These are phyloP conservation scores for Diorhabda carinulata DNA, from an alignment of 1,140 invertebrate genomes.

Conservation along the genomic window DNA sequence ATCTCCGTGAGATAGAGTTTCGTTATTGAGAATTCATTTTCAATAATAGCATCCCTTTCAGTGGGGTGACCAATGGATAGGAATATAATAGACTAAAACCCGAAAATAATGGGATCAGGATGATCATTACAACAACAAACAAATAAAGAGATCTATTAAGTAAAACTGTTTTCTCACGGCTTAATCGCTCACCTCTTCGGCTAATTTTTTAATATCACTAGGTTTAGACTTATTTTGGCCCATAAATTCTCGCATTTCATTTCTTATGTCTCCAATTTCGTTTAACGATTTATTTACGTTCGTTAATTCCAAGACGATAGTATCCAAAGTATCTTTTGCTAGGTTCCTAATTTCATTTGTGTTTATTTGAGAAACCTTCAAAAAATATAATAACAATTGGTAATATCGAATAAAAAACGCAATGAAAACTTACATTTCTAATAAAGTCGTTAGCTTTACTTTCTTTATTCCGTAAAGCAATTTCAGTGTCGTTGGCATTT, in stretches of 20 bases:
- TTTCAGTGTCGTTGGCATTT: constrained; percentile 78
- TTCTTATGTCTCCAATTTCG: constrained; percentile 55
- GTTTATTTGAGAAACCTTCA: constrained; percentile 40
- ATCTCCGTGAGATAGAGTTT: no score
- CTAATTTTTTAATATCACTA: constrained; percentile 72
- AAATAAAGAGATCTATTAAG: no score
- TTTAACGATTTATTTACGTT: constrained; percentile 48
- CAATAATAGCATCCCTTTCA: no score
- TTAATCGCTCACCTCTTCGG: constrained; percentile 65
- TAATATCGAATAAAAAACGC: background rate
- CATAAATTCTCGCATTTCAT: constrained; percentile 72
- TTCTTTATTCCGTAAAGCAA: constrained; percentile 76
- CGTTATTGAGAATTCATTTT: no score
- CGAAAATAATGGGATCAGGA: no score
- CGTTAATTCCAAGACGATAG: constrained; percentile 31
- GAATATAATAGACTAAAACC: no score
- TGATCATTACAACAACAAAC: no score
- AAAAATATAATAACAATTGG: constrained; percentile 1
- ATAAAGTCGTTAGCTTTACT: constrained; percentile 67
- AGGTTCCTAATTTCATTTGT: constrained; percentile 38
- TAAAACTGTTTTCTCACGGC: no score
- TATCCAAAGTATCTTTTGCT: constrained; percentile 38
- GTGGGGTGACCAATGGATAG: no score
- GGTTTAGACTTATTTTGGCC: constrained; percentile 73
- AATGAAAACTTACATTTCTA: constrained; percentile 51